phyloP scores from a whole-genome alignment of 2,797 vertebrate species.

The Aeoliscus strigatus region DNA sequence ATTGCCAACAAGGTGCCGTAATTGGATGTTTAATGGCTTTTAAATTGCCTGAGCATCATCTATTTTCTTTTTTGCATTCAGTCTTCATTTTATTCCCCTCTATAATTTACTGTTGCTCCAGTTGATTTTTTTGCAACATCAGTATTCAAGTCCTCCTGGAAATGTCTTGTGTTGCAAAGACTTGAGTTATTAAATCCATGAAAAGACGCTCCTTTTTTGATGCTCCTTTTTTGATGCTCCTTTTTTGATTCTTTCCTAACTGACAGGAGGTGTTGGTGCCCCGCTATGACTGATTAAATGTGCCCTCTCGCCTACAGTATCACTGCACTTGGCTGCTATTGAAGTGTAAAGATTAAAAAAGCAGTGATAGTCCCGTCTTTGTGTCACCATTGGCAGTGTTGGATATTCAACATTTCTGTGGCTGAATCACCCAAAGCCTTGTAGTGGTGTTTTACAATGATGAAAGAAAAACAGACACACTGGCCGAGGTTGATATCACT shows the following conservation, averaged over 20 bases:
- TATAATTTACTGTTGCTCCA: constrained; percentile 14
- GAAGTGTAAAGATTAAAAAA: constrained; percentile 47
- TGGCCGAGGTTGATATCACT: neutral
- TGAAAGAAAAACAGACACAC: constrained; percentile 16
- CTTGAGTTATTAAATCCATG: constrained; percentile 34
- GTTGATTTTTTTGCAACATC: too few relatives aligned
- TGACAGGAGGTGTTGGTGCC: constrained; percentile 34
- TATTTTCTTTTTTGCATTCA: constrained; percentile 28
- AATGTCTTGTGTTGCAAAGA: constrained; percentile 26
- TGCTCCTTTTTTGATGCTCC: constrained; percentile 34
- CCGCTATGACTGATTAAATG: constrained; percentile 53
- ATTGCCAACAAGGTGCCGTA: constrained; percentile 31
- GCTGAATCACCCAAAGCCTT: constrained; percentile 17
- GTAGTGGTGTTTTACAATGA: constrained; percentile 18
- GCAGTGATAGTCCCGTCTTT: constrained; percentile 36
- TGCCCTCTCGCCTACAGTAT: constrained; percentile 30
- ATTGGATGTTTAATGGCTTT: constrained; percentile 50
- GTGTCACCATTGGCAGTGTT: constrained; percentile 31
- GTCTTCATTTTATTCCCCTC: constrained; percentile 6
- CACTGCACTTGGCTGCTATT: constrained; percentile 42
- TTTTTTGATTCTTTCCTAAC: constrained; percentile 30
- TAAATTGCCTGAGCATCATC: constrained; percentile 41
- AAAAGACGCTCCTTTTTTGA: constrained; percentile 36
- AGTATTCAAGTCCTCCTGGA: constrained; percentile 25
- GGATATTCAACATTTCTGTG: constrained; percentile 30